Conservation (phyloP, 2,797 vertebrate species). For the Carduelis carduelis region DNA sequence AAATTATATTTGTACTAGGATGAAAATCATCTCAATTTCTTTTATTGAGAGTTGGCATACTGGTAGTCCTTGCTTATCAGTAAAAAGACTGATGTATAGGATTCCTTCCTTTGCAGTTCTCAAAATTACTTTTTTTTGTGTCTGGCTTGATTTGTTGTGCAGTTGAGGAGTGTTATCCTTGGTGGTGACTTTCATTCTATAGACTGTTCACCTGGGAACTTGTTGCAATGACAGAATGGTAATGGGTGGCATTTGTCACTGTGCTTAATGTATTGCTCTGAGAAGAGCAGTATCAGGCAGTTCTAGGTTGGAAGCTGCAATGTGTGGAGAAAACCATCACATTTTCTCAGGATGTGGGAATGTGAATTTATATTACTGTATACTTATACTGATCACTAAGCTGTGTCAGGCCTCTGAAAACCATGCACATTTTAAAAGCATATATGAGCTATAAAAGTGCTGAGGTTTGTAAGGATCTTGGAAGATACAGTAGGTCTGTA, state of each 20-base stretch:
- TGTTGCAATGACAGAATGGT: background rate
- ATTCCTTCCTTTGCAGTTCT: background rate
- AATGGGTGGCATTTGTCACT: background rate
- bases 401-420: background rate
- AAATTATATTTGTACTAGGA: background rate
- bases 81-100: background rate
- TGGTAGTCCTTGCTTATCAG: background rate
- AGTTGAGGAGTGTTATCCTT: background rate
- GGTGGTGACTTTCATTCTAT: background rate
- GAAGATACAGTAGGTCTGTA: background rate
- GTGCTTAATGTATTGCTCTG: background rate
- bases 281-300: background rate
- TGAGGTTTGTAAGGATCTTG: background rate
- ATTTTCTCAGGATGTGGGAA: background rate
- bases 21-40: background rate
- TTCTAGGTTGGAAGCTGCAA: background rate
- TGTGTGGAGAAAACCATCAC: background rate
- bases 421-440: accelerated
- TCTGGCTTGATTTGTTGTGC: background rate
- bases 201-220: background rate
- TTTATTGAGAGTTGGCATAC: background rate
- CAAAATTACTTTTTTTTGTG: background rate
- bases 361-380: background rate
- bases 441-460: background rate
- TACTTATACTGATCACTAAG: background rate